phyloP scores from a whole-genome alignment of 2,113 vertebrate genomes.

The Oreochromis spilurus region DNA sequence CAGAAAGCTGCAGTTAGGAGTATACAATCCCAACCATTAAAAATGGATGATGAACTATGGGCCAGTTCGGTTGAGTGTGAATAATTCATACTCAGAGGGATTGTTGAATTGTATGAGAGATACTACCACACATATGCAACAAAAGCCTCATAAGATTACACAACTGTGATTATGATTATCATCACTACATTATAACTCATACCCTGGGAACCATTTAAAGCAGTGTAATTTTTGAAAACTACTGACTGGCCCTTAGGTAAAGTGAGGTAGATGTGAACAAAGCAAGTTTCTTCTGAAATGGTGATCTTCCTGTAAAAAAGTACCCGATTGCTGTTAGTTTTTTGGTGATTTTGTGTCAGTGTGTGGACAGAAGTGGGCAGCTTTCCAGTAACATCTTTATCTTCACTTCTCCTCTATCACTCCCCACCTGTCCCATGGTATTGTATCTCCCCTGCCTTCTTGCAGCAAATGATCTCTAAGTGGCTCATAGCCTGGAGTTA shows the following conservation, averaged over 20 bases:
- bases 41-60: slow-evolving; percentile 66
- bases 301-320: not conserved
- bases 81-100: slow-evolving; percentile 64
- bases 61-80: slow-evolving; percentile 49
- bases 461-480: not conserved
- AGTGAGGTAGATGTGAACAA: not conserved
- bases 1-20: slow-evolving; percentile 42
- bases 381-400: slow-evolving; percentile 15
- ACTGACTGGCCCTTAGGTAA: not conserved
- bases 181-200: not conserved
- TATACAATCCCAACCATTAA: slow-evolving; percentile 52
- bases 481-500: not conserved
- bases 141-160: slow-evolving; percentile 30
- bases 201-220: not conserved
- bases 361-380: not conserved
- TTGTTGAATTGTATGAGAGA: slow-evolving; percentile 18
- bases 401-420: not conserved
- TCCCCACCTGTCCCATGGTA: slow-evolving; percentile 6
- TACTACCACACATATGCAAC: slow-evolving; percentile 42
- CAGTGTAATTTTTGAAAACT: not conserved
- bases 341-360: not conserved
- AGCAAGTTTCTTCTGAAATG: slow-evolving; percentile 7
- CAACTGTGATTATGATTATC: slow-evolving; percentile 40
- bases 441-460: not conserved
- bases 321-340: accelerated